phyloP scores from a whole-genome alignment of 2,888 invertebrate genomes.

The Tenthredo amoena region DNA sequence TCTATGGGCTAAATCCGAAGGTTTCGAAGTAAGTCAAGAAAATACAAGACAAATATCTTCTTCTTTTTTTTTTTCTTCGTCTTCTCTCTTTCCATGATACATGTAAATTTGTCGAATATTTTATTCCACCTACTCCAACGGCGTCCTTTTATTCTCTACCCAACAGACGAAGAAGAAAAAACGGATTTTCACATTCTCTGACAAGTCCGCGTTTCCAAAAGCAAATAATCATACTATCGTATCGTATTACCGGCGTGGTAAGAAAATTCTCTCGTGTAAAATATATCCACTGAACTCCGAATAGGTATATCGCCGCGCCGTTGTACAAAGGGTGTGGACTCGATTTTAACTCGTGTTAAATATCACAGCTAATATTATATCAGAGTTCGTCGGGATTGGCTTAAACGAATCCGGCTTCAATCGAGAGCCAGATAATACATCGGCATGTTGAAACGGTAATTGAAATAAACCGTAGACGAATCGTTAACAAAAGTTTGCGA shows the following conservation, averaged over 20 bases:
- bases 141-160: neutral
- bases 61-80: neutral
- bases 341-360: neutral
- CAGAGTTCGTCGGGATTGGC: neutral
- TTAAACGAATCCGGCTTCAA: neutral
- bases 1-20: slow-evolving; percentile 96
- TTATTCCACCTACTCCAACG: no score
- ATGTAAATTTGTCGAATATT: neutral
- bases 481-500: slow-evolving; percentile 50
- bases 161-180: neutral
- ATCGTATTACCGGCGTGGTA: neutral
- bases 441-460: neutral
- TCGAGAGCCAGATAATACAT: neutral
- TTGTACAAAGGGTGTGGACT: slow-evolving; percentile 46
- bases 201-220: no score
- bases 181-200: neutral
- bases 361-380: neutral
- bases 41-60: neutral
- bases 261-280: neutral
- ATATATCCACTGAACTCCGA: neutral
- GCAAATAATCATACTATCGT: neutral
- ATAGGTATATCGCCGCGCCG: neutral
- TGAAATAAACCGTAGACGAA: neutral
- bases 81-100: neutral
- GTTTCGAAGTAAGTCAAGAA: slow-evolving; percentile 91